Evolutionary conservation across 2,888 invertebrate genomes (phyloP), one percentile per base, ranked within the genome.

Genomic region (Rhagonycha fulva): DNA sequence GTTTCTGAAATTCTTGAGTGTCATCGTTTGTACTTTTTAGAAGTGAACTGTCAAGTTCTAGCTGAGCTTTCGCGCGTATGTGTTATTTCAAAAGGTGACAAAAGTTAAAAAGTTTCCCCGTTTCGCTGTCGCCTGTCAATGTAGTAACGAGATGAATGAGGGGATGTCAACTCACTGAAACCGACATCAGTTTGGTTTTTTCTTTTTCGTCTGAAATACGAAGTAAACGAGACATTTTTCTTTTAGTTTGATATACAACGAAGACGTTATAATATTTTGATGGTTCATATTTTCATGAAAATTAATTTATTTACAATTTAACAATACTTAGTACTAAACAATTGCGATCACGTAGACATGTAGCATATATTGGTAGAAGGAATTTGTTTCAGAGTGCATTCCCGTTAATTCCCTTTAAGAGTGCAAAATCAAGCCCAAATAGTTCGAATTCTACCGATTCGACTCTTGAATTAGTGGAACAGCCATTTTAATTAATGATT

Each of bases 31-130:
- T 72, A 73, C 73, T 70, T 61, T 63, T 73, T 76, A 23, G 70
- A 72, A 76, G 73, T 67, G 70, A 76, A 72, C 76, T 76, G 76
- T 76, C 76, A 76, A 73, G 73, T 76, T 76, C 61, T 70, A 67
- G 73, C 63, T 70, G 70, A 67, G 70, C 70, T 73, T 76, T 76
- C 70, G 71, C 73, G 68, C 70, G 76, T 71, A 74, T 76, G 76
- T 68, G 71, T 71, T 74, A 76, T 76, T 76, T 76, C 76, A 74
- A 76, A 76, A 74, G 76, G 74, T 74, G 76, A 76, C 76, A 76
- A 76, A 76, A 74, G 76, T 76, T 76, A 76, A 76, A 76, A 76
- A 76, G 76, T 76, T 76, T 74, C 76, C 68, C 71, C 71, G 76
- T 68, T 74, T 76, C 68, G 63, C 70, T 74, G 76, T 76, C 74